phyloP scores from a whole-genome alignment of 2,113 vertebrate species.

The Seriola dumerili region DNA sequence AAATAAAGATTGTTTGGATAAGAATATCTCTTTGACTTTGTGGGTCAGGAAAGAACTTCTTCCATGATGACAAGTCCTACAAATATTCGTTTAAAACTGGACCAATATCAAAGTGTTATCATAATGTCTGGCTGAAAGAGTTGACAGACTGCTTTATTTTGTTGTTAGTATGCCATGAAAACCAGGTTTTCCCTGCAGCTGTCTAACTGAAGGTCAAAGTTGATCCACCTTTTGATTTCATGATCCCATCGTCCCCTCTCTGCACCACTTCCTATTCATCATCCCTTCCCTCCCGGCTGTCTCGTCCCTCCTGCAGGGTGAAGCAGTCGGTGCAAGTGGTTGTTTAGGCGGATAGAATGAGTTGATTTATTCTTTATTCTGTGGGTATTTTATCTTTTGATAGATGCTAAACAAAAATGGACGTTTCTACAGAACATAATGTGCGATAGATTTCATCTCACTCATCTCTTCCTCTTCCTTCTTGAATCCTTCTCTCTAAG shows the following conservation, averaged over 20 bases:
- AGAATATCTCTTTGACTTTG: too few relatives aligned
- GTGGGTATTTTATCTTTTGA: neutral
- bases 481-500: too few relatives aligned
- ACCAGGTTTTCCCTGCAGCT: neutral
- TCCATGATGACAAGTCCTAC: too few relatives aligned
- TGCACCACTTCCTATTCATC: neutral
- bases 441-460: neutral
- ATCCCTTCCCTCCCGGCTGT: neutral
- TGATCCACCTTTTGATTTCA: neutral
- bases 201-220: neutral
- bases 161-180: too few relatives aligned
- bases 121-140: too few relatives aligned
- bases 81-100: too few relatives aligned
- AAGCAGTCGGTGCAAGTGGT: neutral
- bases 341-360: neutral
- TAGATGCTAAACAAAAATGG: neutral
- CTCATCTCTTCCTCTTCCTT: too few relatives aligned
- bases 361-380: conserved; percentile 2
- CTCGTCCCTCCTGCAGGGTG: neutral
- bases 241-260: neutral
- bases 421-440: neutral
- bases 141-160: too few relatives aligned
- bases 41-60: too few relatives aligned
- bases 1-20: too few relatives aligned
- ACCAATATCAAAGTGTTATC: too few relatives aligned